phyloP scores from a whole-genome alignment of 2,113 vertebrate species.

The Equus przewalskii region DNA sequence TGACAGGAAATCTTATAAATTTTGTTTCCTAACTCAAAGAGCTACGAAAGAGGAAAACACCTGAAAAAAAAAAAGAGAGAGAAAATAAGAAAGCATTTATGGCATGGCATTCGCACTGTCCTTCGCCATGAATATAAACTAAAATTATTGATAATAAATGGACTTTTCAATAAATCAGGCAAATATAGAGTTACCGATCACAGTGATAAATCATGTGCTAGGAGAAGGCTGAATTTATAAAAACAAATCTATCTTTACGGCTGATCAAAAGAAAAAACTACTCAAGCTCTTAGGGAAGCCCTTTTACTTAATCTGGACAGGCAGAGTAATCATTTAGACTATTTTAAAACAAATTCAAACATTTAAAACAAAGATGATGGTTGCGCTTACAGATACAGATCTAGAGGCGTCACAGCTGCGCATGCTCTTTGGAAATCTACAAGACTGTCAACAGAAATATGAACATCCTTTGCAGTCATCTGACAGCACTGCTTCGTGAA shows the following conservation, averaged over 20 bases:
- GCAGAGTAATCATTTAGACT: background rate
- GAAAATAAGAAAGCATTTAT: conserved; percentile 15
- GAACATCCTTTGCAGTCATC: background rate
- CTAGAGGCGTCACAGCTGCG: background rate
- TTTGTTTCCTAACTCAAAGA: background rate
- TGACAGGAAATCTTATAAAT: background rate
- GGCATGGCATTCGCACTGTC: background rate
- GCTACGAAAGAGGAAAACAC: background rate
- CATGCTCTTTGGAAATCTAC: background rate
- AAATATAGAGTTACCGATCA: conserved; percentile 67
- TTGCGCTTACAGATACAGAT: background rate
- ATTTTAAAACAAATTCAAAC: background rate
- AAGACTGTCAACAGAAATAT: background rate
- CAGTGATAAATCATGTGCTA: conserved; percentile 70
- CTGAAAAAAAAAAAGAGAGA: background rate
- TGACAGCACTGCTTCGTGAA: background rate
- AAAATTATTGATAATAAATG: conserved; percentile 76
- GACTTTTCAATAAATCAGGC: conserved; percentile 75
- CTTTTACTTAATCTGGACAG: background rate
- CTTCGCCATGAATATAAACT: conserved; percentile 65
- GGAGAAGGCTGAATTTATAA: conserved; percentile 65
- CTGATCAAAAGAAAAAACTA: background rate
- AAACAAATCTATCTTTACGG: conserved; percentile 25
- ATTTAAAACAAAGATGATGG: background rate
- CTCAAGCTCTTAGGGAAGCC: background rate